Evolutionary conservation across 2,113 vertebrate genomes (phyloP).

Genomic region (Zonotrichia leucophrys): DNA sequence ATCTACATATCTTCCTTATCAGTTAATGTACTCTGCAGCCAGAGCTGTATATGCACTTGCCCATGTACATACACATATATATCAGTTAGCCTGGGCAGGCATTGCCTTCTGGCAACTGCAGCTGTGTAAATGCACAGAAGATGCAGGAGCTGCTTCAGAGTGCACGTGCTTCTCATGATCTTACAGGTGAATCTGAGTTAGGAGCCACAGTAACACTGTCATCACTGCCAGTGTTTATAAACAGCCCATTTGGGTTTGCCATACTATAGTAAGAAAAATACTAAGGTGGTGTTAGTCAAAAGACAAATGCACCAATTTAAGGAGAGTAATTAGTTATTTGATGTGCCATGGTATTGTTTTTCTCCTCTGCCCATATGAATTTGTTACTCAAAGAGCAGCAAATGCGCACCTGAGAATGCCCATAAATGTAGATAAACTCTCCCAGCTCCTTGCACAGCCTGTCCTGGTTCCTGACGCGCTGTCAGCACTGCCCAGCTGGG

Average conservation of each 20-base stretch:
- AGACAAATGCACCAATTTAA: not conserved
- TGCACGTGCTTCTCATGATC: fast-evolving
- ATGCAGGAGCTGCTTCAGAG: not conserved
- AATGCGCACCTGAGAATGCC: not conserved
- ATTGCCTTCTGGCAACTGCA: not conserved
- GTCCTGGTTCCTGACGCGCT: not conserved
- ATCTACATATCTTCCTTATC: not conserved
- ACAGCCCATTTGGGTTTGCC: not conserved
- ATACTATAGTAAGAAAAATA: not conserved
- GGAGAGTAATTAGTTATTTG: not conserved
- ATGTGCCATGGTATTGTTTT: not conserved
- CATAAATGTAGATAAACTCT: not conserved
- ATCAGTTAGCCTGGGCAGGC: not conserved
- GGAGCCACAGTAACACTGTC: not conserved
- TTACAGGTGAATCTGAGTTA: not conserved
- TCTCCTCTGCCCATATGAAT: not conserved
- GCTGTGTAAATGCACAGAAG: fast-evolving
- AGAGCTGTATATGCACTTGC: not conserved
- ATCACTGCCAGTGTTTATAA: not conserved
- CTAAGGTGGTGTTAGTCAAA: not conserved
- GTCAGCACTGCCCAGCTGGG: not conserved
- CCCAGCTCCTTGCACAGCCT: not conserved
- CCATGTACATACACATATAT: fast-evolving
- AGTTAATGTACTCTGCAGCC: not conserved
- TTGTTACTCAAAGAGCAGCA: not conserved